A percentile compares a stretch with the other conserved stretches of the same genome.
Conservation (phyloP, 2,797 vertebrate genomes). For the Bufotes viridis region DNA sequence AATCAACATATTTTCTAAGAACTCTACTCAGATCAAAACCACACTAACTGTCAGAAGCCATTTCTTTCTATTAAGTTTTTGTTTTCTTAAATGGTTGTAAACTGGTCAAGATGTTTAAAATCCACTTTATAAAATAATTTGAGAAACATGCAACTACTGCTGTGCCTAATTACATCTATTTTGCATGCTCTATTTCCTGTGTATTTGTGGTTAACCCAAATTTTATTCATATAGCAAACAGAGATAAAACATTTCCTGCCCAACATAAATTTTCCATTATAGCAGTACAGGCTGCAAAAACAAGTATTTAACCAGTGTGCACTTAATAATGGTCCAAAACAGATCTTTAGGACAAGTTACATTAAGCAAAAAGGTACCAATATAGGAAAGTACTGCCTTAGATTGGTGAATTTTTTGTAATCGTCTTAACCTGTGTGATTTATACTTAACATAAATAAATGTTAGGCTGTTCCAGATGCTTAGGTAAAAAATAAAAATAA, state of each 20-base stretch:
- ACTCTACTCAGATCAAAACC: neutral
- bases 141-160: neutral
- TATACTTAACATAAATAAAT: no score
- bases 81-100: neutral
- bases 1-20: neutral
- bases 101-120: neutral
- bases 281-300: neutral
- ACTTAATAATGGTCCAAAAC: neutral
- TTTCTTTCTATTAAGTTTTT: neutral
- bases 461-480: no score
- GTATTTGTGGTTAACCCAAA: slow-evolving; percentile 6
- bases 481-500: no score
- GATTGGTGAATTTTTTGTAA: no score
- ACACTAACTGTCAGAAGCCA: neutral
- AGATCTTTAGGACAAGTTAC: neutral
- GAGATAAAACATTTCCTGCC: neutral
- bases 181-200: neutral
- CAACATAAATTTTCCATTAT: neutral
- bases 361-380: neutral
- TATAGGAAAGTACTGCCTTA: neutral
- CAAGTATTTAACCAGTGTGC: neutral
- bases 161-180: neutral
- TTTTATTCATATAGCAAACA: neutral
- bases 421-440: no score
- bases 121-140: neutral